A percentile compares a stretch with the other conserved stretches of the same genome.
phyloP scores from a whole-genome alignment of 2,113 vertebrate genomes.

The Tylochromis polylepis region DNA sequence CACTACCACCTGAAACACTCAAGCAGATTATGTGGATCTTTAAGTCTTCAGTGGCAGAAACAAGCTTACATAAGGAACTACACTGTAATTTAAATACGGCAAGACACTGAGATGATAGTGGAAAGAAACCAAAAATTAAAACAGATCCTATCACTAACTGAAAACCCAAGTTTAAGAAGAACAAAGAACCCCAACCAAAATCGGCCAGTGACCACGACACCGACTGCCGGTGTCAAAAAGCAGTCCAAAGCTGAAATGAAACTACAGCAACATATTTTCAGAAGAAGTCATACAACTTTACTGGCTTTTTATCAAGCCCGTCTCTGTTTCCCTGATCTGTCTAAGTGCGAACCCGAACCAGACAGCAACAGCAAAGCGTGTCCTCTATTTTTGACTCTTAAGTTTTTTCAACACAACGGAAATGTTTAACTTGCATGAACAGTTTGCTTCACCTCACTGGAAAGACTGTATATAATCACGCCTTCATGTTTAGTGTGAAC shows the following conservation, averaged over 20 bases:
- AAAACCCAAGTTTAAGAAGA: neutral
- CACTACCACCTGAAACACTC: neutral
- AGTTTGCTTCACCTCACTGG: neutral
- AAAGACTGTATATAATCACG: neutral
- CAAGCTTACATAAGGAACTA: neutral
- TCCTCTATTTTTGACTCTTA: accelerated
- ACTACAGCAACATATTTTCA: neutral
- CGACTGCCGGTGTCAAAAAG: no score
- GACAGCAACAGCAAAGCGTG: neutral
- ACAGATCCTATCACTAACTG: accelerated
- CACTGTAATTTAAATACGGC: neutral
- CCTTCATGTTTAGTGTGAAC: neutral
- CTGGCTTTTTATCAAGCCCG: accelerated
- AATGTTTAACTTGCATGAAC: neutral
- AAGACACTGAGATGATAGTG: neutral
- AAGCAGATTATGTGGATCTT: neutral
- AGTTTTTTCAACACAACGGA: neutral
- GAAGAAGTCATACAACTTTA: neutral
- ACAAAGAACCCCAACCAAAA: neutral
- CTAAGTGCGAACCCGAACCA: accelerated
- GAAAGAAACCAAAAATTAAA: neutral
- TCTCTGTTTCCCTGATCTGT: neutral
- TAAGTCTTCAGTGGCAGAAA: neutral
- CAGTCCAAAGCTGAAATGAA: neutral
- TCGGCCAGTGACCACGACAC: neutral